A percentile compares a stretch with the other conserved stretches of the same genome.
Evolutionary conservation across 2,797 vertebrate species (phyloP).

Genomic region (Hapalemur alaotrensis): DNA sequence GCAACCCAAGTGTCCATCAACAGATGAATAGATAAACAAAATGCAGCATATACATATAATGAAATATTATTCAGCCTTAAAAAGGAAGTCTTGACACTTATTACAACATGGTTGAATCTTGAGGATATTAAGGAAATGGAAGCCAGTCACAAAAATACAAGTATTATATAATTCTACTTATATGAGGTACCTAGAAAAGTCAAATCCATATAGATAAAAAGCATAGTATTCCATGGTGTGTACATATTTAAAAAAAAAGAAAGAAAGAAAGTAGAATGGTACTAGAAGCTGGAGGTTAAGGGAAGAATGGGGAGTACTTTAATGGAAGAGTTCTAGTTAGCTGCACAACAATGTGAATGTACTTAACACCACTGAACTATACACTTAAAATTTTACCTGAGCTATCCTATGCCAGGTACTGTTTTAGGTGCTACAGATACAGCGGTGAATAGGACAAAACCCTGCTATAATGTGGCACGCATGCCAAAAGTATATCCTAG

Average conservation of each 20-base stretch:
- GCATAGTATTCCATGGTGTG: background rate
- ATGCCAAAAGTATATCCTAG: background rate
- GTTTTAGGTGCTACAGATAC: background rate
- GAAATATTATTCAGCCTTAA: background rate
- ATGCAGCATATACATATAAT: background rate
- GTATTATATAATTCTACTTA: background rate
- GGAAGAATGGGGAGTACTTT: background rate
- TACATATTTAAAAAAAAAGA: too few species aligned
- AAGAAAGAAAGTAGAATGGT: background rate
- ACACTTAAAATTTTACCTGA: constrained; percentile 15
- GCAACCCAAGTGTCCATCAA: background rate
- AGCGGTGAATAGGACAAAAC: background rate
- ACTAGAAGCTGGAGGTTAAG: background rate
- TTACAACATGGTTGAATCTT: background rate
- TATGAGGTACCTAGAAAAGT: background rate
- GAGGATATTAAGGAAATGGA: background rate
- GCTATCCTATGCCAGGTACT: background rate
- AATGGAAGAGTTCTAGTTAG: background rate
- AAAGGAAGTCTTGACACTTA: background rate
- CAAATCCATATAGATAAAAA: background rate
- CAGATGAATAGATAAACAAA: background rate
- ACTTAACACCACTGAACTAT: background rate
- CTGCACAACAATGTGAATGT: background rate
- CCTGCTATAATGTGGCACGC: background rate
- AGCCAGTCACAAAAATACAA: background rate